phyloP scores from a whole-genome alignment of 2,113 vertebrate genomes.

The Semicossyphus pulcher region DNA sequence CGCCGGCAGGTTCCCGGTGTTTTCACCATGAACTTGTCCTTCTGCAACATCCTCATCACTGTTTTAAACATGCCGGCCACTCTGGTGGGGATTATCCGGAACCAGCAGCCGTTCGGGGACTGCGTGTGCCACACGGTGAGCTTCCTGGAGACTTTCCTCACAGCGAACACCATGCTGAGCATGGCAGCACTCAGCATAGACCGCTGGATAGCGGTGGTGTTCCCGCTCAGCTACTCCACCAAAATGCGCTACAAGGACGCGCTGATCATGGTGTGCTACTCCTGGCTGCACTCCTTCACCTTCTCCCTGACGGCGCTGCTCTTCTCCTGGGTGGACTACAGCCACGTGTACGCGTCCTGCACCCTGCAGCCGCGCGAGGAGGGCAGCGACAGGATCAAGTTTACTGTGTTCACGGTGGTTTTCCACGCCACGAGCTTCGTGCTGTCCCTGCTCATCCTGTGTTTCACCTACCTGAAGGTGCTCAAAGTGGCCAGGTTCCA shows the following conservation, averaged over 20 bases:
- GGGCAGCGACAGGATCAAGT: conserved; percentile 77
- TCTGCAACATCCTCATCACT: conserved; percentile 89
- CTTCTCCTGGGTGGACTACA: conserved; percentile 89
- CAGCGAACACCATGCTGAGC: conserved; percentile 87
- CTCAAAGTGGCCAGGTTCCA: conserved; percentile 88
- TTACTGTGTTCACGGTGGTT: conserved; percentile 86
- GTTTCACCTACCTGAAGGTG: conserved; percentile 89
- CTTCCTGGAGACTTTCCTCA: conserved; percentile 89
- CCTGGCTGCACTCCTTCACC: conserved; percentile 87
- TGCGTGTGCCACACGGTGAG: conserved; percentile 85
- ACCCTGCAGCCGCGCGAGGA: conserved; percentile 82
- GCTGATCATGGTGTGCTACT: conserved; percentile 87
- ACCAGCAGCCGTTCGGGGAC: conserved; percentile 85
- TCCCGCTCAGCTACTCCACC: conserved; percentile 87
- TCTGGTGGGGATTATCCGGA: conserved; percentile 81
- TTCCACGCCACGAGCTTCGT: conserved; percentile 88
- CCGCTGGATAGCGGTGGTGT: conserved; percentile 89
- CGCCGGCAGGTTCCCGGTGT: conserved; percentile 87
- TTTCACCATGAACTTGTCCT: conserved; percentile 88
- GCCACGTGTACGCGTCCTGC: conserved; percentile 85
- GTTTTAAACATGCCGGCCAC: conserved; percentile 88
- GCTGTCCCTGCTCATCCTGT: conserved; percentile 86
- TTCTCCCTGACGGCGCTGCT: conserved; percentile 86
- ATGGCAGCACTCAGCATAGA: conserved; percentile 89
- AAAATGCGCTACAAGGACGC: conserved; percentile 90